phyloP scores from a whole-genome alignment of 64 coral and sea anemone genomes.

The Dendronephthya gigantea region DNA sequence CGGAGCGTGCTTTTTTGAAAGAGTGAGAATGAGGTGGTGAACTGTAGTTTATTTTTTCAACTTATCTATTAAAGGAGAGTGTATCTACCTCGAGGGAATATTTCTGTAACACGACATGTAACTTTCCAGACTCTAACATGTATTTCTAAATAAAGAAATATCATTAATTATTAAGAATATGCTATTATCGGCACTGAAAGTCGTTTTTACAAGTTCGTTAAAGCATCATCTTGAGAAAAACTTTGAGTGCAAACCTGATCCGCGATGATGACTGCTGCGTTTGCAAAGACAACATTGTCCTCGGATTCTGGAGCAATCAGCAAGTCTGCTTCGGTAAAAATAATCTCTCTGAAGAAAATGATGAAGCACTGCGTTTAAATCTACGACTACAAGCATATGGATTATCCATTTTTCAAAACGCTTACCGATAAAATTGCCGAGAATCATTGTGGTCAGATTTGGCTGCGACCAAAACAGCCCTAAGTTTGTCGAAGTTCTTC shows the following conservation, averaged over 20 bases:
- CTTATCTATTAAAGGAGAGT: too few relatives aligned
- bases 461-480: background rate
- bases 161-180: background rate
- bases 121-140: background rate
- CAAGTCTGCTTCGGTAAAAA: slow-evolving; percentile 4
- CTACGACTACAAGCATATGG: too few relatives aligned
- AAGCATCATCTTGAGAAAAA: background rate
- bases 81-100: background rate
- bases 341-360: background rate
- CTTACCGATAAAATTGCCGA: slow-evolving; percentile 14
- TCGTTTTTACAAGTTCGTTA: background rate
- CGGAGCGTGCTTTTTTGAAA: too few relatives aligned
- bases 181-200: background rate
- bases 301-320: background rate
- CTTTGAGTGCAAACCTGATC: background rate
- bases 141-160: background rate
- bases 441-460: background rate
- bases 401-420: too few relatives aligned
- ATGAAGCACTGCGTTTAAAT: background rate
- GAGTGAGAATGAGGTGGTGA: too few relatives aligned
- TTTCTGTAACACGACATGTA: background rate
- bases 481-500: slow-evolving; percentile 2
- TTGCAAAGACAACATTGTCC: background rate
- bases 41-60: too few relatives aligned
- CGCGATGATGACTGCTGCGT: background rate